phyloP scores from a whole-genome alignment of 2,888 invertebrate species.

The Drosophila suboccidentalis region DNA sequence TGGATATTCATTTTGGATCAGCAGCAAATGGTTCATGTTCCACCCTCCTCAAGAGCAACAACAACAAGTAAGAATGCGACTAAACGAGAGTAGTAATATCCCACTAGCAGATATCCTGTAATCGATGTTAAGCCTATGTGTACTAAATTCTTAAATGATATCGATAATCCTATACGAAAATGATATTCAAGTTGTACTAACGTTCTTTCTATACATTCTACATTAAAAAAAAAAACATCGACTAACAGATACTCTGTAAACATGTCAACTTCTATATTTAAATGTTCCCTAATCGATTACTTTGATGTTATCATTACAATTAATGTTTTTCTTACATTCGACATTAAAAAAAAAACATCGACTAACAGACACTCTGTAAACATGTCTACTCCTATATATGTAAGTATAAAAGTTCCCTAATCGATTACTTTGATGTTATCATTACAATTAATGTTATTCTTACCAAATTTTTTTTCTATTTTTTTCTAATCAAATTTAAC shows the following conservation, averaged over 20 bases:
- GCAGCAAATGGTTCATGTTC: slow-evolving; percentile 42
- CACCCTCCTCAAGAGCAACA: slow-evolving; percentile 20
- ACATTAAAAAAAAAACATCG: too few species aligned
- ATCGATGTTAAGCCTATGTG: neutral
- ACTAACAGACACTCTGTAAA: neutral
- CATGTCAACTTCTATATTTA: neutral
- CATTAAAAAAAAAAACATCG: too few species aligned
- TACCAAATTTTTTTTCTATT: too few species aligned
- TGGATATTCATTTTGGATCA: slow-evolving; percentile 30
- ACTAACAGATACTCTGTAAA: neutral
- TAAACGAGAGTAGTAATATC: neutral
- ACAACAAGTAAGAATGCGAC: slow-evolving; percentile 8
- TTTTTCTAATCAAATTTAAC: too few species aligned
- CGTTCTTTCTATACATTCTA: too few species aligned
- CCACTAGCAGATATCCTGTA: neutral
- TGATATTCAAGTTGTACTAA: too few species aligned
- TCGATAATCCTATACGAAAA: neutral
- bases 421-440: too few species aligned
- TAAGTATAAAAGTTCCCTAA: too few species aligned
- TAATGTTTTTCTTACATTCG: too few species aligned
- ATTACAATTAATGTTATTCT: too few species aligned
- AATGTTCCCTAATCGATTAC: too few species aligned
- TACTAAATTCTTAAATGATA: neutral
- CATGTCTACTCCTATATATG: neutral
- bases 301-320: too few species aligned